Evolutionary conservation across 2,797 vertebrate genomes (phyloP).

Genomic region (Tragelaphus oryx): DNA sequence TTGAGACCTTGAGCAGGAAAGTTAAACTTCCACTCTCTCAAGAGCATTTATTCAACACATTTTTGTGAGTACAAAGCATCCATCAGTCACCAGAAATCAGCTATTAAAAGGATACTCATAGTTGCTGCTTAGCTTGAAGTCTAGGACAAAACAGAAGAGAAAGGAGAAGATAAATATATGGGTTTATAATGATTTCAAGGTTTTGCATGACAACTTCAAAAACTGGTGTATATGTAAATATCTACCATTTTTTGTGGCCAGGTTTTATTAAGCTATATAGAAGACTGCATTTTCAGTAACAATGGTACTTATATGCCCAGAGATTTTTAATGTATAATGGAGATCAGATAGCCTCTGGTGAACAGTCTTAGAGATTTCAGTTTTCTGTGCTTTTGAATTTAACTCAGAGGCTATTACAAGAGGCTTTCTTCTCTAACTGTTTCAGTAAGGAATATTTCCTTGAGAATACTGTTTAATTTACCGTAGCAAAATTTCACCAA

Average conservation of each 20-base stretch:
- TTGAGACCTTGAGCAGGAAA: not conserved
- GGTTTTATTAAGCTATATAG: not conserved
- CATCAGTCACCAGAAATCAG: not conserved
- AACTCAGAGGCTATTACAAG: not conserved
- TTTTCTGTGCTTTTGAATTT: slow-evolving; percentile 9
- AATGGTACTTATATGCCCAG: not conserved
- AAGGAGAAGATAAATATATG: not conserved
- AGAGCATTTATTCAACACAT: not conserved
- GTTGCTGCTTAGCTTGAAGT: not conserved
- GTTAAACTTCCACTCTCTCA: not conserved
- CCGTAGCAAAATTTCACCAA: not conserved
- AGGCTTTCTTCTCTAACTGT: not conserved
- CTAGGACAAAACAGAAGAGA: not conserved
- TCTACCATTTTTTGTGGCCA: not conserved
- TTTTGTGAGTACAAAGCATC: not conserved
- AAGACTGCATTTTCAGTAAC: not conserved
- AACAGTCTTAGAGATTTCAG: not conserved
- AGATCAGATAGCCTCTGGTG: not conserved
- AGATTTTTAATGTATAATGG: not conserved
- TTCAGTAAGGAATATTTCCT: slow-evolving; percentile 26
- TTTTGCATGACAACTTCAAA: not conserved
- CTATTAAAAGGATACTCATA: not conserved
- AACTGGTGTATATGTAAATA: not conserved
- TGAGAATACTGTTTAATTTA: slow-evolving; percentile 20
- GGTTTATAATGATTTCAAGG: not conserved